A percentile compares a stretch with the other conserved stretches of the same genome.
These are phyloP conservation scores for Nestor notabilis DNA, from an alignment of 2,113 vertebrate species.

Conservation along the genomic window DNA sequence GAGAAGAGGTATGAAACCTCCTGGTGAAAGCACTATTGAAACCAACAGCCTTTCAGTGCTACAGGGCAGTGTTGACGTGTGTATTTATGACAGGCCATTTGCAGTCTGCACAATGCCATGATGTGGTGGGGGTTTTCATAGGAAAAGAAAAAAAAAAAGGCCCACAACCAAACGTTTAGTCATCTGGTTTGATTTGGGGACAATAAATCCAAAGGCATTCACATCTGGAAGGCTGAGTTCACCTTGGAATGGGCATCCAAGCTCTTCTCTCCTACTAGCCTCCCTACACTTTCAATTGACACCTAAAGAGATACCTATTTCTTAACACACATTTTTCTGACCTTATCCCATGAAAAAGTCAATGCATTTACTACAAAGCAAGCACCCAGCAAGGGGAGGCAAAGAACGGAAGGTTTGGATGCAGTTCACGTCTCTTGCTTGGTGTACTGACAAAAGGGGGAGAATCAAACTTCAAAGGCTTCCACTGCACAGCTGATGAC, in stretches of 20 bases:
- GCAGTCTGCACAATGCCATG: neutral
- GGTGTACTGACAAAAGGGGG: neutral
- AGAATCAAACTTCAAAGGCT: constrained; percentile 60
- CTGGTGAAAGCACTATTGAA: neutral
- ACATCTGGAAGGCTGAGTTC: neutral
- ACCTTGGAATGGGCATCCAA: neutral
- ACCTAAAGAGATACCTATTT: neutral
- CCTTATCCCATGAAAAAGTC: neutral
- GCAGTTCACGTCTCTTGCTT: neutral
- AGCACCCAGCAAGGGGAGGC: neutral
- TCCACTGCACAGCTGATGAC: constrained; percentile 39
- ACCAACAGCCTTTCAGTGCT: neutral
- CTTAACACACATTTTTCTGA: neutral
- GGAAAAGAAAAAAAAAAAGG: neutral
- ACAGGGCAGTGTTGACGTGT: fast-evolving
- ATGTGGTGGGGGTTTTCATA: neutral
- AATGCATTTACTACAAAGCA: neutral
- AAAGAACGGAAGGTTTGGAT: neutral
- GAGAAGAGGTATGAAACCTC: neutral
- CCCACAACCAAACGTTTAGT: neutral
- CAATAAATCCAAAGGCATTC: neutral
- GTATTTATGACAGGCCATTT: neutral
- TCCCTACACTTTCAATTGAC: neutral
- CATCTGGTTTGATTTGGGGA: neutral
- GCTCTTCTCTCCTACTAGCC: neutral